A percentile compares a stretch with the other conserved stretches of the same genome.
Conservation (phyloP, 2,797 vertebrate genomes). For the Lerista edwardsae region DNA sequence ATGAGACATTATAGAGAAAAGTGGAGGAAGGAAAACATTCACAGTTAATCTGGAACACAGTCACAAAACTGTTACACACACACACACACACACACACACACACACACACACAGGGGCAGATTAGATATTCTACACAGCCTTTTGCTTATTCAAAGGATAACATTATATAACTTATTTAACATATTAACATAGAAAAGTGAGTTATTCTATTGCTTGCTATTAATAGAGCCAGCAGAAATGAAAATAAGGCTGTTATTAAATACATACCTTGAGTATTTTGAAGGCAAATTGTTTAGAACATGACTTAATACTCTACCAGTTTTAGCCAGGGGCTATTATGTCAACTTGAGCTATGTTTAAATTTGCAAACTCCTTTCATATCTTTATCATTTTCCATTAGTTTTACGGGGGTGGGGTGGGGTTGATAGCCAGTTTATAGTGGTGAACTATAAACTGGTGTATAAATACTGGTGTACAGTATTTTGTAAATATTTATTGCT, state of each 20-base stretch:
- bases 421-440: background rate
- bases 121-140: constrained; percentile 15
- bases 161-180: background rate
- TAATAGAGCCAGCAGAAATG: background rate
- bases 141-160: constrained; percentile 6
- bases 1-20: constrained; percentile 7
- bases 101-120: background rate
- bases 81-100: no score
- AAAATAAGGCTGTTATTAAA: constrained; percentile 1
- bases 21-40: background rate
- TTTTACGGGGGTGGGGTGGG: no score
- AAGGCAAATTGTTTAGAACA: background rate
- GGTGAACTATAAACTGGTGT: no score
- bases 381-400: background rate
- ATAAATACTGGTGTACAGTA: background rate
- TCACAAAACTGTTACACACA: constrained; percentile 11
- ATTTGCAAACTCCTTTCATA: background rate
- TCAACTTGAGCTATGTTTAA: background rate
- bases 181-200: background rate
- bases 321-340: background rate
- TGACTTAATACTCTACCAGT: background rate
- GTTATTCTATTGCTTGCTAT: background rate
- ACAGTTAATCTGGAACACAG: constrained; percentile 21
- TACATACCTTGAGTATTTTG: background rate
- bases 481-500: background rate